Conservation (phyloP, 2,113 vertebrate genomes). For the Scopus umbretta region DNA sequence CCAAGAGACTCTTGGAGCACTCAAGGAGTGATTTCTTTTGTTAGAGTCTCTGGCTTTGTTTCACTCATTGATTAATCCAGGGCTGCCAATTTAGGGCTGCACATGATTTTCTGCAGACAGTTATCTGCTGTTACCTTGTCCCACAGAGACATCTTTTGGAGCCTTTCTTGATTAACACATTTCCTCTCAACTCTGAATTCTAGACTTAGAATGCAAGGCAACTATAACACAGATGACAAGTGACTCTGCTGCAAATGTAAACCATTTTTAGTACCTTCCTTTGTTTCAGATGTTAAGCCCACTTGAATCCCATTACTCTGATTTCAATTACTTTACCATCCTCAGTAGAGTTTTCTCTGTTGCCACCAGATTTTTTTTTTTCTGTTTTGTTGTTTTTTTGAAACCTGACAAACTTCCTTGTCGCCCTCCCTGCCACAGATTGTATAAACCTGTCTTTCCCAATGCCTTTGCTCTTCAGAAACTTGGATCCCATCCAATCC, state of each 20-base stretch:
- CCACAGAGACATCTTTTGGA: neutral
- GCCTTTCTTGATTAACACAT: neutral
- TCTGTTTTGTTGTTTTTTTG: neutral
- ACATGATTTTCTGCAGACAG: neutral
- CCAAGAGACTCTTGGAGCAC: neutral
- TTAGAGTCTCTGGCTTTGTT: neutral
- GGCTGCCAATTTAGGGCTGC: neutral
- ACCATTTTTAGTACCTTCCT: neutral
- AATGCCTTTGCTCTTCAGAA: neutral
- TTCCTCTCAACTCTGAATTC: neutral
- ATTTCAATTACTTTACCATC: neutral
- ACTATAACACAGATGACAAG: neutral
- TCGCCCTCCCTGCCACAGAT: neutral
- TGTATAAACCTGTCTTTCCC: neutral
- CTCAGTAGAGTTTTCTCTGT: neutral
- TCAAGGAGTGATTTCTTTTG: neutral
- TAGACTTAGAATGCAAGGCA: neutral
- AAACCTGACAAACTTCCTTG: neutral
- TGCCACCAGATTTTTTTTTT: neutral
- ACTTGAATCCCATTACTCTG: neutral
- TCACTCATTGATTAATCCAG: neutral
- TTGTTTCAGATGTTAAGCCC: neutral
- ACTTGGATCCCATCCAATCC: conserved; percentile 20
- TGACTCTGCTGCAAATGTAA: neutral
- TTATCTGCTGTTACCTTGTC: neutral